Evolutionary conservation across 2,113 vertebrate species (phyloP).

Genomic region (Atractosteus spatula): DNA sequence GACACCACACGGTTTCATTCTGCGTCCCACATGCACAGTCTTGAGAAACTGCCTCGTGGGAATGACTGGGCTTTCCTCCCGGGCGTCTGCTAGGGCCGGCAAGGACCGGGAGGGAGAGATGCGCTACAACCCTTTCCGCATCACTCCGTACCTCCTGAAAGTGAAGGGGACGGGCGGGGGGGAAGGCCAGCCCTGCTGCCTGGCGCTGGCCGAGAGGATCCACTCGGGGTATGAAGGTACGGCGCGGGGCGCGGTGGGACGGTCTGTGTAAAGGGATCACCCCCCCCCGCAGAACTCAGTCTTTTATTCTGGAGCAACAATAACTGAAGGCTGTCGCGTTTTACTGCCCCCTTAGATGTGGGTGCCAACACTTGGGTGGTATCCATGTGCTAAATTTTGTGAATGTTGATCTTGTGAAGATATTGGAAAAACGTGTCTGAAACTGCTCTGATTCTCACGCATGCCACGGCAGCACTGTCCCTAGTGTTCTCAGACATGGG

Average conservation of each 20-base stretch:
- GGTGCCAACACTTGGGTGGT: no score
- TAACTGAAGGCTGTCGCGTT: no score
- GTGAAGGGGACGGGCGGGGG: slow-evolving; percentile 48
- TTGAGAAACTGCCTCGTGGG: no score
- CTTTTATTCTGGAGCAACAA: no score
- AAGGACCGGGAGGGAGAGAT: slow-evolving; percentile 68
- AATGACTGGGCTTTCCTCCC: no score
- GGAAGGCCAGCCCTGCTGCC: slow-evolving; percentile 74
- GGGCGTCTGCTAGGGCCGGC: slow-evolving; percentile 58
- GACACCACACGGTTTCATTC: no score
- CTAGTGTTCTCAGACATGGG: neutral
- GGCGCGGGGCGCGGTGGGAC: neutral
- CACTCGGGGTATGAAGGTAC: slow-evolving; percentile 88
- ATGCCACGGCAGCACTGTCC: neutral
- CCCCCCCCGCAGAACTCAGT: neutral
- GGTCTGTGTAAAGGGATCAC: neutral
- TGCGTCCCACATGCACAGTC: no score
- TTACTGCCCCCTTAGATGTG: no score
- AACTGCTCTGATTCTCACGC: neutral
- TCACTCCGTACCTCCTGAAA: slow-evolving; percentile 77
- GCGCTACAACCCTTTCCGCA: slow-evolving; percentile 70
- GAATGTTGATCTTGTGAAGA: no score
- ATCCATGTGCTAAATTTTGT: no score
- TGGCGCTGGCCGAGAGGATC: slow-evolving; percentile 78
- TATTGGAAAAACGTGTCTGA: no score